Conservation (phyloP, 2,113 vertebrate species). For the Pseudonaja textilis region DNA sequence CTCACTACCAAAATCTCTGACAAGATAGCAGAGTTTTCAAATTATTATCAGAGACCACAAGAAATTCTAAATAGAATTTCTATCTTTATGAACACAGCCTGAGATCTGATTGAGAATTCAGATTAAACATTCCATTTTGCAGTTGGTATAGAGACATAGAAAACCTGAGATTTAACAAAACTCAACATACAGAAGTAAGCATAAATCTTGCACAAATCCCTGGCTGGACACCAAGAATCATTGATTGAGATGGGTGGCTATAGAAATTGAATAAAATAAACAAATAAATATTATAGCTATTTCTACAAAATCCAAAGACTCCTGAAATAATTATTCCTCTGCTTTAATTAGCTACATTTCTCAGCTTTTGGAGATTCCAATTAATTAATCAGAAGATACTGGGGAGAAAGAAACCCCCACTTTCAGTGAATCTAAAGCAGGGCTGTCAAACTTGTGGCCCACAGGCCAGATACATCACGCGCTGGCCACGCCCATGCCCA, state of each 20-base stretch:
- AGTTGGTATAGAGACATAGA: neutral
- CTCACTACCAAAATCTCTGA: neutral
- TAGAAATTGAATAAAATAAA: too few relatives aligned
- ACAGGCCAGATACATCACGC: too few relatives aligned
- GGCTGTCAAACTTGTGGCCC: too few relatives aligned
- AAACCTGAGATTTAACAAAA: neutral
- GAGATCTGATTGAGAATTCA: neutral
- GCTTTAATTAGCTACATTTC: neutral
- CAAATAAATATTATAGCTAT: neutral
- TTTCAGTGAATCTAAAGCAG: neutral
- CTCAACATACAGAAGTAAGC: neutral
- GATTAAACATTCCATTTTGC: neutral
- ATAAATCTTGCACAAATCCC: neutral
- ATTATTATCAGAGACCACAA: neutral
- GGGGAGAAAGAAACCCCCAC: neutral
- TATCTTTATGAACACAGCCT: neutral
- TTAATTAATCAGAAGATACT: neutral
- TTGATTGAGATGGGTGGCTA: too few relatives aligned
- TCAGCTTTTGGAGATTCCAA: neutral
- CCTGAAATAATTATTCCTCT: neutral
- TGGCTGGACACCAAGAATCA: neutral
- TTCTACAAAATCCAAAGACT: neutral
- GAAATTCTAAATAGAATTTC: neutral
- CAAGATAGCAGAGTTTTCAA: neutral
- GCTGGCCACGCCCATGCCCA: too few relatives aligned